Percentiles rank a stretch among this genome's conserved stretches.
These are phyloP conservation scores for Sarcophaga peregrina DNA, from an alignment of 1,140 invertebrate species.

Conservation along the genomic window DNA sequence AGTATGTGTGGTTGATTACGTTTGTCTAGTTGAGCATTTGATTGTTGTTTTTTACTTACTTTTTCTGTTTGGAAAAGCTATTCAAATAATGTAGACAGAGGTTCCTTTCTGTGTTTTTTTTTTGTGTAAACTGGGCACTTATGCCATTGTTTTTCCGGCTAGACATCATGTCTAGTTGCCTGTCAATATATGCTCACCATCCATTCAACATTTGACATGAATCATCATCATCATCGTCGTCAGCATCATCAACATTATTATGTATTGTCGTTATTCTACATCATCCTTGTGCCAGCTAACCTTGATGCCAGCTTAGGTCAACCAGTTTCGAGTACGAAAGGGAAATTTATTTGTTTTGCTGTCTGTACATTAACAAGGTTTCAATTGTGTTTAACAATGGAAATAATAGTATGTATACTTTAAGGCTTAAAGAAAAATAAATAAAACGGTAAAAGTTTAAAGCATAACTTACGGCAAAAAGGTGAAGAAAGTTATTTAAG, in stretches of 20 bases:
- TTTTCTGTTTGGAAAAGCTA: background rate
- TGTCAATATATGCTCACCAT: conserved; percentile 19
- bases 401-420: conserved; percentile 7
- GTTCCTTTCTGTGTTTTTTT: background rate
- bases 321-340: background rate
- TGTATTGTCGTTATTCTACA: background rate
- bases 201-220: background rate
- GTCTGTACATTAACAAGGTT: background rate
- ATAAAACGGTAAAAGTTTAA: background rate
- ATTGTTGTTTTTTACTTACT: too few species aligned
- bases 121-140: background rate
- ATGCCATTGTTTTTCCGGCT: conserved; percentile 21
- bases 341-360: conserved; percentile 6
- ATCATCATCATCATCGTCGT: conserved; percentile 5
- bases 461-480: background rate
- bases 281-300: background rate
- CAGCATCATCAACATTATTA: background rate
- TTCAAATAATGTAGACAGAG: background rate
- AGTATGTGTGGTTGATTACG: background rate
- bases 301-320: conserved; percentile 5
- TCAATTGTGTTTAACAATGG: background rate
- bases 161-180: conserved; percentile 34
- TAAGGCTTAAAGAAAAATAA: background rate
- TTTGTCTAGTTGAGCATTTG: too few species aligned
- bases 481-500: too few species aligned